Percentiles rank a stretch among this genome's conserved stretches.
Evolutionary conservation across 1,140 invertebrate genomes (phyloP).

Genomic region (Heliconius himera): DNA sequence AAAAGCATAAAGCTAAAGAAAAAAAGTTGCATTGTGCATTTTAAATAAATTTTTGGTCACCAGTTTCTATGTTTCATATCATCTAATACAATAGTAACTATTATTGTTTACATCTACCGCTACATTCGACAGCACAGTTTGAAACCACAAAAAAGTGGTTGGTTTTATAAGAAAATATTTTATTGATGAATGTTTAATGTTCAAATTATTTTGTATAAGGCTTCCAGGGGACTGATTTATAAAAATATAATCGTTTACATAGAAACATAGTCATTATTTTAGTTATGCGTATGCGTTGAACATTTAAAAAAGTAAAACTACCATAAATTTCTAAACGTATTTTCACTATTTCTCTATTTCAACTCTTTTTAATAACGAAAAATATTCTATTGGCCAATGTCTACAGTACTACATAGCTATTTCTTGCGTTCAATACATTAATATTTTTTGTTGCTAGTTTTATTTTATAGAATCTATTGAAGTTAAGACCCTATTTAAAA

Average conservation of each 20-base stretch:
- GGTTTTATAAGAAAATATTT: conserved; percentile 55
- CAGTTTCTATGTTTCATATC: background rate
- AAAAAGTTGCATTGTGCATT: too few species aligned
- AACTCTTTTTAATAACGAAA: background rate
- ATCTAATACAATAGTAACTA: conserved; percentile 40
- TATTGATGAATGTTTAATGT: conserved; percentile 53
- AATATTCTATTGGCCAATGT: background rate
- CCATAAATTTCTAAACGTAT: background rate
- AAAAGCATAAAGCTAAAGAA: too few species aligned
- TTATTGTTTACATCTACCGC: conserved; percentile 59
- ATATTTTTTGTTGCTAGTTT: background rate
- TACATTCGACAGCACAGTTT: conserved; percentile 49
- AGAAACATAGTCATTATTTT: conserved; percentile 7
- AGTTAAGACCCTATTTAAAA: background rate
- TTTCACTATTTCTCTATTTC: background rate
- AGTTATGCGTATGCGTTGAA: background rate
- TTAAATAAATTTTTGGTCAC: background rate
- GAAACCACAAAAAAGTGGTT: conserved; percentile 43
- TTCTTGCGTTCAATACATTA: background rate
- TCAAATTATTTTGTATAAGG: conserved; percentile 19
- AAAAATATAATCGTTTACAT: conserved; percentile 27
- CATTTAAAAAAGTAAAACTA: background rate
- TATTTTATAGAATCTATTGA: background rate
- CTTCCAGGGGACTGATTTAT: conserved; percentile 24
- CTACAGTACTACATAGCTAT: background rate